Base-by-base conservation (phyloP, 2,888 invertebrate species). In the Volucella zonaria region DNA sequence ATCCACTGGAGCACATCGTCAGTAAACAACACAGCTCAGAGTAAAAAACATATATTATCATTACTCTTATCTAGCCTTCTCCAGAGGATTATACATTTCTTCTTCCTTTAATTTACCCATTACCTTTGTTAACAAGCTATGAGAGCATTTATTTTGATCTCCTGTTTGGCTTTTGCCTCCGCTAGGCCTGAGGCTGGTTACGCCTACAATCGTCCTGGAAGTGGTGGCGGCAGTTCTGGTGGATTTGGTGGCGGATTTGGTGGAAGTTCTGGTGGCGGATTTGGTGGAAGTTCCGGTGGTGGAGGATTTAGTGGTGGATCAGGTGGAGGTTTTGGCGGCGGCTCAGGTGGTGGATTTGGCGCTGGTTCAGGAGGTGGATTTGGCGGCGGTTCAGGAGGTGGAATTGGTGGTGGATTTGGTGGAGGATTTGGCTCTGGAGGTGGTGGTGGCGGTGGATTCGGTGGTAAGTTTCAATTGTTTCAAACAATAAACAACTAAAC, bases 21-120 rank as follows among this genome's bases (percentile, higher is more conserved):
- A 92, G 92, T 92, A 90, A 91, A 92, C 90, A 90, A 91, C 91
- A 90, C 89, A 91, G 89, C 89, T 91, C 89, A 90, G 90, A 90
- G 89, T 90, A 89, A 90, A 89, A 91, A 89, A 89, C 90, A 91
- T 90, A 90, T 89, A 88, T 88, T 88, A 88, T 88, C 87, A 87
- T 82, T 78, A 86, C 87, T 87, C 76, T 74, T 59, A 75, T 70
- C 70, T 87, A 86, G 78, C 86, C 58, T 79, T 79, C 75, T 70
- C 75, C 79, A 82, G 47, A 83, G 79, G 68, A 79, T 75, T 79
- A 78, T 78, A 87, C 76, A 79, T 71, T 68, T 82, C 38, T 81
- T 77, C 42, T 81, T 77, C 68, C 68, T 68, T 68, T 54, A 73
- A 59, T 74, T 79, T 62, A 77, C 62, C 70, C 64, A n/a, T 64